These are phyloP conservation scores for Seladonia tumulorum DNA, from an alignment of 2,888 invertebrate species.

Conservation along the genomic window DNA sequence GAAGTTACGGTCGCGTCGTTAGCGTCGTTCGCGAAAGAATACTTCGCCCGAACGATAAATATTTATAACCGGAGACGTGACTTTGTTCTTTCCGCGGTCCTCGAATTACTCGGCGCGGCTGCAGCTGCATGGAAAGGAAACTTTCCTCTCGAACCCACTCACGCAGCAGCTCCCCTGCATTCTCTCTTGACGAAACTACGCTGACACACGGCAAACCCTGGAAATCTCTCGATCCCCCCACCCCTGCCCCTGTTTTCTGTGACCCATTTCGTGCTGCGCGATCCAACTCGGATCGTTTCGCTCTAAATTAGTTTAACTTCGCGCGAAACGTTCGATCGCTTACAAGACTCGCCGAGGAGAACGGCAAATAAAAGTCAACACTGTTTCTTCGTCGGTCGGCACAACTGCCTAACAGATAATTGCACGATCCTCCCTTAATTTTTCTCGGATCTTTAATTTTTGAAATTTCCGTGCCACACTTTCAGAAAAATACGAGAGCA, in stretches of 20 bases:
- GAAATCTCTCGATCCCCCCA: neutral
- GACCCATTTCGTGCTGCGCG: slow-evolving; percentile 21
- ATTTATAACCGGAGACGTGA: neutral
- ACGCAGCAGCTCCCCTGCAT: neutral
- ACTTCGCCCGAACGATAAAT: neutral
- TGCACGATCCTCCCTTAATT: no score
- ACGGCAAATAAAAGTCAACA: neutral
- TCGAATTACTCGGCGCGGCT: slow-evolving; percentile 17
- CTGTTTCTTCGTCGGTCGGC: neutral
- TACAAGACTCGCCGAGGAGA: neutral
- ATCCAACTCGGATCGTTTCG: slow-evolving; percentile 19
- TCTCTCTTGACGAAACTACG: slow-evolving; percentile 12
- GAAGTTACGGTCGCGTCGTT: slow-evolving; percentile 1
- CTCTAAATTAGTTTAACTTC: neutral
- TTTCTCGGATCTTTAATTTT: no score
- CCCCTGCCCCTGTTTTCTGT: neutral
- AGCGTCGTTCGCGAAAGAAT: neutral
- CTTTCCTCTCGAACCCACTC: slow-evolving; percentile 33
- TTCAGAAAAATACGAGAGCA: no score
- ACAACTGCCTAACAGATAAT: no score
- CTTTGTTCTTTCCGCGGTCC: neutral
- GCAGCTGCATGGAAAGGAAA: slow-evolving; percentile 24
- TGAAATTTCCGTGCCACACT: no score
- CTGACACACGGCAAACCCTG: slow-evolving; percentile 12
- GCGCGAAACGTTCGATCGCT: neutral